A percentile compares a stretch with the other conserved stretches of the same genome.
phyloP scores from a whole-genome alignment of 2,888 invertebrate species.

The Alviniconcha strummeri region DNA sequence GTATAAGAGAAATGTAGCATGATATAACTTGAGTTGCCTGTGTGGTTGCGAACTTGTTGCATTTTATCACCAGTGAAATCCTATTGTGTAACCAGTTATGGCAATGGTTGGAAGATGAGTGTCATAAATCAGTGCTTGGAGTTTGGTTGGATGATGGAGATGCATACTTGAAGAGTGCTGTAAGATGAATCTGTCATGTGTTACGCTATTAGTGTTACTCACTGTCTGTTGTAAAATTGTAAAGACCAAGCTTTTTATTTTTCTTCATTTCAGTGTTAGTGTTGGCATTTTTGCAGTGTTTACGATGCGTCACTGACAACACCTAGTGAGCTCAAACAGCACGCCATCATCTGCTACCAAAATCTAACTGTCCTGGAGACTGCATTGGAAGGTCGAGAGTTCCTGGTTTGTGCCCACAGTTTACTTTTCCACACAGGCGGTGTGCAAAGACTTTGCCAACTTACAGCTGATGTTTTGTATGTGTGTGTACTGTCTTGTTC shows the following conservation, averaged over 20 bases:
- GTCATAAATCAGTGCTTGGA: too few relatives aligned
- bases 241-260: neutral
- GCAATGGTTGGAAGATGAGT: too few relatives aligned
- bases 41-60: too few relatives aligned
- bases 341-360: slow-evolving; percentile 38
- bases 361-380: slow-evolving; percentile 37
- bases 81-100: too few relatives aligned
- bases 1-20: too few relatives aligned
- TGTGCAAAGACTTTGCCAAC: neutral
- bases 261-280: neutral
- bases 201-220: too few relatives aligned
- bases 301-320: slow-evolving; percentile 28
- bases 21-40: too few relatives aligned
- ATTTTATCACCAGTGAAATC: too few relatives aligned
- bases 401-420: slow-evolving; percentile 31
- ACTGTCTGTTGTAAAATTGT: too few relatives aligned
- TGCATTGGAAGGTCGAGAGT: slow-evolving; percentile 38
- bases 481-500: neutral
- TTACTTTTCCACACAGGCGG: neutral
- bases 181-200: too few relatives aligned
- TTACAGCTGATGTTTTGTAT: neutral
- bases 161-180: too few relatives aligned
- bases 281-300: slow-evolving; percentile 29
- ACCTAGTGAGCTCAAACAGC: slow-evolving; percentile 33
- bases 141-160: too few relatives aligned